Conservation (phyloP, 1,140 invertebrate species). For the Lineus longissimus region DNA sequence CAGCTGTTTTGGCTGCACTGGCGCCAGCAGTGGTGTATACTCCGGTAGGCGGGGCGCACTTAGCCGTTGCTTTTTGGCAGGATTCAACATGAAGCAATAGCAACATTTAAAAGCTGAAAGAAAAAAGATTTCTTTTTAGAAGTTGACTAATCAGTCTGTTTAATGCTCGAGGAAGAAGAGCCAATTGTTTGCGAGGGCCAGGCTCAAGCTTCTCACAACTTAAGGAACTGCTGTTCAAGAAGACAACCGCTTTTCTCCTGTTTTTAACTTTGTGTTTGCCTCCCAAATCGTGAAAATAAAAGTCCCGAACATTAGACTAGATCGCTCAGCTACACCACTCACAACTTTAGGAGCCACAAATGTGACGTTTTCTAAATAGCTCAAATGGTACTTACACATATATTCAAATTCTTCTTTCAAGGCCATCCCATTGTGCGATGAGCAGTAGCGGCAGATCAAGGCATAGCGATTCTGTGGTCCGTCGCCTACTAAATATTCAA, state of each 20-base stretch:
- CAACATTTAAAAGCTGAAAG: constrained; percentile 75
- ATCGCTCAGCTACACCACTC: neutral
- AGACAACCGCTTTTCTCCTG: neutral
- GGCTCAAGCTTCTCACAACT: neutral
- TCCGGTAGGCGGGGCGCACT: constrained; percentile 60
- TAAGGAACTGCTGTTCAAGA: neutral
- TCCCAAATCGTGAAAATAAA: neutral
- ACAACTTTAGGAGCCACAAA: neutral
- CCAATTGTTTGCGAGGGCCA: neutral
- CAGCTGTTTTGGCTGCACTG: neutral
- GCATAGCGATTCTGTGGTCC: constrained; percentile 91
- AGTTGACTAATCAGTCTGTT: neutral
- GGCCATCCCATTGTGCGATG: constrained; percentile 95
- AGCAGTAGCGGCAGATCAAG: constrained; percentile 86
- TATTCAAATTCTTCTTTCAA: constrained; percentile 94
- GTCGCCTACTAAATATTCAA: constrained; percentile 93
- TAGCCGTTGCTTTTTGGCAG: constrained; percentile 76
- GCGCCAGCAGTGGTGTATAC: constrained; percentile 13
- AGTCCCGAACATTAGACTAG: neutral
- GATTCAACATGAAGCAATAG: constrained; percentile 80
- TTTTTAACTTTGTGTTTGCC: neutral
- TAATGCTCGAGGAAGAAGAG: neutral
- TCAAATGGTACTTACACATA: constrained; percentile 60
- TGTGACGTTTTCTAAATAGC: neutral
- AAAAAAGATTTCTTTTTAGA: neutral